Base-by-base conservation (phyloP, 2,113 vertebrate genomes). In the Salvelinus alpinus region DNA sequence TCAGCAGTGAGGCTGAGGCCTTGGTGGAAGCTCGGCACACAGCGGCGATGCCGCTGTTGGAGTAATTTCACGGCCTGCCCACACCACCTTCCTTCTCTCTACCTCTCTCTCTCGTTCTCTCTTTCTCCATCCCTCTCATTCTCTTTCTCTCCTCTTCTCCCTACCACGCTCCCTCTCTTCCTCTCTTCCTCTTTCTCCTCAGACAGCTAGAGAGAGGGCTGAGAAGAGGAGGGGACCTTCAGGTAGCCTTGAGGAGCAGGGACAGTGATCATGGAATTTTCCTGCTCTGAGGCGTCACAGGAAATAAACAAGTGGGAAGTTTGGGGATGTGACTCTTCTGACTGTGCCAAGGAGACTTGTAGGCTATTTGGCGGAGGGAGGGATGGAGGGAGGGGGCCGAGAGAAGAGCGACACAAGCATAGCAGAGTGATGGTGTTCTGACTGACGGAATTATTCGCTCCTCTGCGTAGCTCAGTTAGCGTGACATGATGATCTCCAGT, bases 61-160 rank as follows among this genome's bases (percentile, higher is more conserved):
- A 93, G 91, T 93, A 94, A 95, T 96, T 95, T 96, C 94, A 95
- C 84, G 92, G 93, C 93, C 92, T 92, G 84, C 93, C 93, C 92
- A 88, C 47, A 80, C 82, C 78, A 75, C 87, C 71, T 60, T 59
- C 87, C 71, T 60, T 59, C 48, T 16, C 51, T 27, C 27, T 29
- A 31, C 22, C 24, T 29, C 70, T 57, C 70, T n/a, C 25, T 71
- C 48, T 72, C 22, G 38, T 44, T 73, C 44, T 38, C 31, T 29
- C 29, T 44, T 51, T 60, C 11, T 64, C 34, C 31, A 24, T 65
- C 69, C 51, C 51, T 64, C 24, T 71, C 59, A 8, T 27, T 27
- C 38, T 64, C 20, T 57, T 38, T 64, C 20, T 31, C 47, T 75
- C 66, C 70, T 80, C 86, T 83, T 86, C 83, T 80, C 78, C 38